Evolutionary conservation across 2,888 invertebrate species (phyloP), one percentile per base, ranked within the genome.

Genomic region (Nesidiocoris tenuis): DNA sequence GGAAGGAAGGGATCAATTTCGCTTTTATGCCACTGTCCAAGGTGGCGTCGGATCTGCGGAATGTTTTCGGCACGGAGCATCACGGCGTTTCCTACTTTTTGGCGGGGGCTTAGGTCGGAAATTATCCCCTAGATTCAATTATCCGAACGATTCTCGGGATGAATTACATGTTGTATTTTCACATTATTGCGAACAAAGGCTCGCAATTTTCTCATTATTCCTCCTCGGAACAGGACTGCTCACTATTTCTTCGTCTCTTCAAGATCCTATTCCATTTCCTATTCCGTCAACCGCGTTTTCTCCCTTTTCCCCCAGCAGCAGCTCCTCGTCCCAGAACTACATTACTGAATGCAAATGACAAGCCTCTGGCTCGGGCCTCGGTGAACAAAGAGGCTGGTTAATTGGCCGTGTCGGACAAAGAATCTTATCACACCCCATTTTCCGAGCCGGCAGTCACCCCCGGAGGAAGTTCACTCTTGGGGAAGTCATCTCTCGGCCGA

Each of bases 361-460:
- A 57, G 65, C 55, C 12, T 16, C 39, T 39, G 39, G 39, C 39
- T 39, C 39, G 39, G 39, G 39, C 3, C 39, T 39, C 23, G 25
- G 39, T 17, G 71, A 65, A 75, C 74, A 74, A 77, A 66, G 76
- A 63, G 66, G 63, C 23, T 59, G 66, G 75, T 77, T 76, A 77
- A 77, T 77, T 77, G 75, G 76, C 75, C 71, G 61, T 66, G 59
- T 39, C 71, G 77, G 68, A 75, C 77, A 77, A 77, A 77, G 77
- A 77, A 77, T 77, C 76, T 77, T 77, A 77, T 77, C 77, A 76
- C 75, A 63, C 61, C 75, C 61, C 61, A 75, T 75, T 75, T 75
- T 70, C 75, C 72, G 72, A 19, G 25, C 61, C 61, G 61, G 72
- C 72, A 63, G 56, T 18, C 72, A 63, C 72, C 72, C 3, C 7